Evolutionary conservation across 2,797 vertebrate genomes (phyloP).

Genomic region (Denticeps clupeoides): DNA sequence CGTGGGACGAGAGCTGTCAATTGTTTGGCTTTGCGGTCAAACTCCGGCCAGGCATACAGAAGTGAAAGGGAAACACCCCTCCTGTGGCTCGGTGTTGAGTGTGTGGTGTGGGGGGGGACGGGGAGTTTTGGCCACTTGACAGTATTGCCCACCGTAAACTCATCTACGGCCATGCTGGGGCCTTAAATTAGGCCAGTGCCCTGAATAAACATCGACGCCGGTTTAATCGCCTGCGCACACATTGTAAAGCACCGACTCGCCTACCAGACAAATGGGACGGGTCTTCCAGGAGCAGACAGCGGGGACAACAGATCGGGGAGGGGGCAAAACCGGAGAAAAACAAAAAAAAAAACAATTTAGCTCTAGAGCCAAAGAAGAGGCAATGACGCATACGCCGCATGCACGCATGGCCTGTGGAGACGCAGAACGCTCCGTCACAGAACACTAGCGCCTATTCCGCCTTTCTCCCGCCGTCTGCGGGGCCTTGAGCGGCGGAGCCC

Average conservation of each 20-base stretch:
- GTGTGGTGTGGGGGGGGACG: too few relatives aligned
- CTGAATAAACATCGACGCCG: conserved; percentile 71
- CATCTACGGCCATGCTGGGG: conserved; percentile 43
- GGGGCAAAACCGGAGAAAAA: not conserved
- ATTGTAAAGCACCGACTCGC: conserved; percentile 66
- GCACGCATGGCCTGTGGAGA: not conserved
- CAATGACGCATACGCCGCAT: not conserved
- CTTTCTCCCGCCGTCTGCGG: conserved; percentile 56
- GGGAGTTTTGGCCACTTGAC: conserved; percentile 58
- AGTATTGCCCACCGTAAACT: conserved; percentile 73
- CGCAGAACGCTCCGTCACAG: not conserved
- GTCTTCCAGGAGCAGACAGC: conserved; percentile 25
- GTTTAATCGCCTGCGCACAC: conserved; percentile 68
- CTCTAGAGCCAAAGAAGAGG: conserved; percentile 5
- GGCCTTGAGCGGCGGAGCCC: conserved; percentile 76
- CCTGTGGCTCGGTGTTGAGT: conserved; percentile 26
- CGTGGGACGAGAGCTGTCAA: conserved; percentile 10
- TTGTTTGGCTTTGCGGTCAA: conserved; percentile 18
- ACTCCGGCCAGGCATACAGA: conserved; percentile 20
- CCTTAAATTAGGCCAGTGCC: conserved; percentile 46
- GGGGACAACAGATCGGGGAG: not conserved
- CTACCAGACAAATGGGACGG: conserved; percentile 60
- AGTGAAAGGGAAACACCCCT: conserved; percentile 44
- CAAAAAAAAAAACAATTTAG: conserved; percentile 2
- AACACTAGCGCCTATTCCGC: conserved; percentile 24